Base-by-base conservation (phyloP, 2,888 invertebrate species). In the Polia nebulosa region DNA sequence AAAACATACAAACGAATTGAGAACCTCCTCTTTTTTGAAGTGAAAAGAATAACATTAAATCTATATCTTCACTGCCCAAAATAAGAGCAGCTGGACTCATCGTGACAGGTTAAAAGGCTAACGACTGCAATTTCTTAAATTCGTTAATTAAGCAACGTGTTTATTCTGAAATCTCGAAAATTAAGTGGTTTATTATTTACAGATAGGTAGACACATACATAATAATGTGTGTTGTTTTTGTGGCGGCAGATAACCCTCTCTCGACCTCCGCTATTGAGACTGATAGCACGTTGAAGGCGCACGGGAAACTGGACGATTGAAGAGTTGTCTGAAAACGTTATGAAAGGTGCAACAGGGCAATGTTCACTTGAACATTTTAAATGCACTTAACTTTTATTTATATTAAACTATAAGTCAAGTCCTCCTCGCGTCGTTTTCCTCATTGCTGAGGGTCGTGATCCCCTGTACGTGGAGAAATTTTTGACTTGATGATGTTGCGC, bases 111-210 rank as follows among this genome's bases (percentile, higher is more conserved):
- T 61, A 64, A 49, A 53, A 56, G 61, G 34, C 47, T 27, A 60
- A 22, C 34, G 39, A 51, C 45, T 62, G 45, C 55, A 64, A 53
- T 17, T 56, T 61, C 45, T 51, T 62, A 65, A 60, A 36, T 61
- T 59, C 41, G 59, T 72, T 80, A 77, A 79, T 70, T 81, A 79
- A 45, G 25, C 34, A 51, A 70, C 3, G 56, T 41, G 34, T 59
- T 82, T 85, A 72, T 87, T 82, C 80, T 82, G 81, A 85, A 85
- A 85, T 86, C 78, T 84, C 80, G 83, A 88, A 89, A 90, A 83
- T 82, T 51, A 84, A 78, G 76, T 85, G 77, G 72, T 76, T 75
- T 71, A 67, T 76, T 74, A 72, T 78, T 81, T 77, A 71, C 77
- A 73, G 72, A 74, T 78, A 73, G 72, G 73, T 78, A 72, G 59